These are phyloP conservation scores for Dendrocopos noguchii DNA, from an alignment of 2,113 vertebrate species.

Conservation along the genomic window DNA sequence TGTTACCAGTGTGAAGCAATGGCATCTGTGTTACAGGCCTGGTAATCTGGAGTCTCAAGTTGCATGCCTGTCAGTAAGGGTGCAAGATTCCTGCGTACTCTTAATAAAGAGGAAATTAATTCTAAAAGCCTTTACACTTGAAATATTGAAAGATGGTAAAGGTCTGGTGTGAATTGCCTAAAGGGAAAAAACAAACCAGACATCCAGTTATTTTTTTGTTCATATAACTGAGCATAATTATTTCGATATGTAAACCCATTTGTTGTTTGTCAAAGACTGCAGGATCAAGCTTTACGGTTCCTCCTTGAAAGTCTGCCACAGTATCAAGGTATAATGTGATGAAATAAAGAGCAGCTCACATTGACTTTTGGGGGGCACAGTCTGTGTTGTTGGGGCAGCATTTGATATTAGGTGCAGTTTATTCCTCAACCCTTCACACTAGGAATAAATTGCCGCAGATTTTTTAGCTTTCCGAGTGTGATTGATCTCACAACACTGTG, in stretches of 20 bases:
- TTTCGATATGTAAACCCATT: neutral
- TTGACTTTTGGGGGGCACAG: neutral
- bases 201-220: neutral
- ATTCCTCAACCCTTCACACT: neutral
- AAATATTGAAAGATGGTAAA: neutral
- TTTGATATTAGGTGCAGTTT: neutral
- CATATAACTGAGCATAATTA: neutral
- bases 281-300: neutral
- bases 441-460: neutral
- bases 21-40: neutral
- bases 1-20: neutral
- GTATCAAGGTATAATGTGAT: neutral
- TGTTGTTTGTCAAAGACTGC: neutral
- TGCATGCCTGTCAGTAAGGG: neutral
- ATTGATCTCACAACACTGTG: neutral
- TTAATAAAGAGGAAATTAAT: conserved; percentile 15
- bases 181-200: neutral
- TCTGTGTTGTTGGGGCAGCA: neutral
- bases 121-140: neutral
- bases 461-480: neutral
- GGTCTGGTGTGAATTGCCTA: neutral
- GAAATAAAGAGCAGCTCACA: neutral
- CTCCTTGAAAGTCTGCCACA: neutral
- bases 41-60: neutral
- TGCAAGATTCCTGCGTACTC: neutral